Evolutionary conservation across 2,888 invertebrate species (phyloP), one percentile per base, ranked within the genome.

Genomic region (Marronus borbonicus): DNA sequence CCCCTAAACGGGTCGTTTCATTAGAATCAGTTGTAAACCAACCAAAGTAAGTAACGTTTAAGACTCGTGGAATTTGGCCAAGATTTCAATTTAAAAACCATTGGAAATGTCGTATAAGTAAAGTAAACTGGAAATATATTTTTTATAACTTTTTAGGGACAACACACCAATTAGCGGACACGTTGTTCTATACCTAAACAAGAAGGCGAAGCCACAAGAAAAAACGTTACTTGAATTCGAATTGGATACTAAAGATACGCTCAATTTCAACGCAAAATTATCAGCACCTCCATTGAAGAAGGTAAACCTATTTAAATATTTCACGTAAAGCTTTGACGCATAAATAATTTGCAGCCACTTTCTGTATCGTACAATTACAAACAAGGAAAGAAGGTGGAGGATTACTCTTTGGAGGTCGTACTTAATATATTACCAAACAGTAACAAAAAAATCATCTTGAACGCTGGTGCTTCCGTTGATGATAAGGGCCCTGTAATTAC

Each of bases 1-100:
- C 95, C 2, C 95, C 96, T 0, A 91, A 91, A 72, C 91, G 96
- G 36, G 91, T 93, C 65, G 86, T 95, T 20, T 90, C 93, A 0
- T 84, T 94, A 1, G 93, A 95, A 84, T 89, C 91, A 0, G 85
- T 85, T 39, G 74, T 82, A 10, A 82, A 83, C 28, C 10, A 77
- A n/a, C 78, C 81, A 44, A 78, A 81, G 81, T 81, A 80, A 79
- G 80, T 44, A 12, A n/a, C 8, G 1, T 65, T 3, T 24, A 24
- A 24, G 24, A 2, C 24, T 24, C 24, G 0, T 17, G 17, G 17
- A 17, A 17, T 17, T 17, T 17, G 24, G 24, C 24, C 1, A 24
- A 24, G 24, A 2, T 2, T 24, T 24, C 24, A 24, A 24, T 24
- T 24, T 24, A 24, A 24, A 24, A 24, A 24, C 1, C 24, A 1